Conservation (phyloP, 2,113 vertebrate genomes). For the Neofelis nebulosa region DNA sequence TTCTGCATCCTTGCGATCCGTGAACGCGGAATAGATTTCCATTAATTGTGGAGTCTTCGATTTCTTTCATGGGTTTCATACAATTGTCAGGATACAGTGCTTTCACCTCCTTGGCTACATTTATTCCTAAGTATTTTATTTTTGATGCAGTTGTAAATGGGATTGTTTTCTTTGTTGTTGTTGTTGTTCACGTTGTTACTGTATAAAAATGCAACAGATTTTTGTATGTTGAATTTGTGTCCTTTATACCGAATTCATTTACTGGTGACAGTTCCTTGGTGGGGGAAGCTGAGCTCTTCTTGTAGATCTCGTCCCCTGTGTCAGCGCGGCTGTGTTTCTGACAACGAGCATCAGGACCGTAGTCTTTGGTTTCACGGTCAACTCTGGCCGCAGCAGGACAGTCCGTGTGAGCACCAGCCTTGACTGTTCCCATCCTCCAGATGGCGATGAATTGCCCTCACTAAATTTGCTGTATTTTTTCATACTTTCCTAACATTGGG, state of each 20-base stretch:
- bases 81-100: neutral
- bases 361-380: neutral
- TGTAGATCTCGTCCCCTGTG: neutral
- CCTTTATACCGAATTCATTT: neutral
- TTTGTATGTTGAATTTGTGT: neutral
- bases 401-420: too few relatives aligned
- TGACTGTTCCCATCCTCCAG: neutral
- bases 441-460: too few relatives aligned
- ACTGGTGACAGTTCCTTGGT: neutral
- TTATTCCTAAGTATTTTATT: neutral
- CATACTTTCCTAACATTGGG: neutral
- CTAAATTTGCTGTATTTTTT: neutral
- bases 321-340: neutral
- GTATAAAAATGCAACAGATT: neutral
- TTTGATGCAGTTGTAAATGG: neutral
- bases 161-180: neutral
- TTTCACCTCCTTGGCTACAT: neutral
- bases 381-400: accelerated
- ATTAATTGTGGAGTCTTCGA: neutral
- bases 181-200: neutral
- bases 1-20: neutral
- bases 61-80: neutral
- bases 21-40: neutral
- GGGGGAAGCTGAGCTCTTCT: neutral
- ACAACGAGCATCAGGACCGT: neutral